Evolutionary conservation across 35 echinoderm and acorn worm genomes (phyloP).

Genomic region (Apostichopus californicus): DNA sequence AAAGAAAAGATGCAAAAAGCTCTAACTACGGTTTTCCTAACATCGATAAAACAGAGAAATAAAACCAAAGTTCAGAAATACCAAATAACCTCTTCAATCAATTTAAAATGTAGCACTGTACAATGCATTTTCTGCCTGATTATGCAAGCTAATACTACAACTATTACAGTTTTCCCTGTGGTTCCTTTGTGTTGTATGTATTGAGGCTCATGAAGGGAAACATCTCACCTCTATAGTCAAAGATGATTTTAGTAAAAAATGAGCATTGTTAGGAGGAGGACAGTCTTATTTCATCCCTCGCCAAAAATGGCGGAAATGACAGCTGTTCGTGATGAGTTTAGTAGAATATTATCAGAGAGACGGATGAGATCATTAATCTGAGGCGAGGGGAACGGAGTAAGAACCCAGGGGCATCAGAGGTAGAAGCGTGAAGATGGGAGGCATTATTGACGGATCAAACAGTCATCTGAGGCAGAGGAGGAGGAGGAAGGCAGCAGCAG

Average conservation of each 20-base stretch:
- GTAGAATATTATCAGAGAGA: conserved; percentile 23
- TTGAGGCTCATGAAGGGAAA: not conserved
- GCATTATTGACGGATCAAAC: conserved; percentile 12
- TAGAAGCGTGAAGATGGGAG: not conserved
- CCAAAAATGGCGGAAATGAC: conserved; percentile 22
- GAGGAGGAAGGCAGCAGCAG: too few relatives aligned
- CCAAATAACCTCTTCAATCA: too few relatives aligned
- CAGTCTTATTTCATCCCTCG: not conserved
- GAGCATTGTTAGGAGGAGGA: not conserved
- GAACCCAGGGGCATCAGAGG: not conserved
- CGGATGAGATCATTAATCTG: conserved; percentile 22
- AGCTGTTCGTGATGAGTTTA: conserved; percentile 31
- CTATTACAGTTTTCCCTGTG: not conserved
- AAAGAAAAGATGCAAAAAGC: too few relatives aligned
- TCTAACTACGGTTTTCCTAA: too few relatives aligned
- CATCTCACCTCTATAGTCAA: not conserved
- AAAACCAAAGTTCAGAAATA: too few relatives aligned
- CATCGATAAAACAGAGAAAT: too few relatives aligned
- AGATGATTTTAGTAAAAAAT: not conserved
- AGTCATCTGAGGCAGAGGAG: not conserved
- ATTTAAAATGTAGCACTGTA: too few relatives aligned
- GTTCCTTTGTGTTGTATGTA: not conserved
- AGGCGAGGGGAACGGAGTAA: not conserved
- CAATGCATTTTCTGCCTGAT: too few relatives aligned
- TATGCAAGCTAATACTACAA: not conserved